A percentile compares a stretch with the other conserved stretches of the same genome.
Conservation (phyloP, 2,888 invertebrate species). For the Dryobotodes eremita region DNA sequence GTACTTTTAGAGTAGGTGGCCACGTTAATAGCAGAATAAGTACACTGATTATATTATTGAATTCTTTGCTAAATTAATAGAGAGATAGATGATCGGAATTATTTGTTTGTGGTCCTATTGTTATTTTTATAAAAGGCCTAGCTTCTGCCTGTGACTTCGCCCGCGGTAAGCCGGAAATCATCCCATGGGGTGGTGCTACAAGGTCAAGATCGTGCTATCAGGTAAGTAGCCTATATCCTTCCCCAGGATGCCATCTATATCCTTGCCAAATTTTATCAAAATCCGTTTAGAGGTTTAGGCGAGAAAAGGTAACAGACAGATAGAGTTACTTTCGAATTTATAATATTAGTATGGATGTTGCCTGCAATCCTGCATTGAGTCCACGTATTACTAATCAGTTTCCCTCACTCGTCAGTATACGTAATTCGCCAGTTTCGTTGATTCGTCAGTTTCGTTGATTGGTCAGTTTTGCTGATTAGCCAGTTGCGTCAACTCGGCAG, state of each 20-base stretch:
- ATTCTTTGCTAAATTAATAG: neutral
- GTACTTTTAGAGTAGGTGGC: neutral
- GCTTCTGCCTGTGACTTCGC: too few relatives aligned
- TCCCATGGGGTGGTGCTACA: too few relatives aligned
- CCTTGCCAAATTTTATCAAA: too few relatives aligned
- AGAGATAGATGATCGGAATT: neutral
- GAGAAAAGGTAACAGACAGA: too few relatives aligned
- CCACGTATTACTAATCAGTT: too few relatives aligned
- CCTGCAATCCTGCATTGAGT: neutral
- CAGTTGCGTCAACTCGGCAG: neutral
- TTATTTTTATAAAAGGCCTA: neutral
- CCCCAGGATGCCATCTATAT: too few relatives aligned
- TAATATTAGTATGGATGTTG: neutral
- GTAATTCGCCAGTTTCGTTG: neutral
- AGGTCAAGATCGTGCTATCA: too few relatives aligned
- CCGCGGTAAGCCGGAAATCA: too few relatives aligned
- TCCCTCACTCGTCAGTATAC: neutral
- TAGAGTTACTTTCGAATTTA: too few relatives aligned
- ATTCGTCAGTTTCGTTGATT: neutral
- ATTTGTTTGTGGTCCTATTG: neutral
- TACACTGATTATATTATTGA: neutral
- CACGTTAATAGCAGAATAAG: neutral
- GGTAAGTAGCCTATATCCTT: too few relatives aligned
- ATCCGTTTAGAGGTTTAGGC: too few relatives aligned
- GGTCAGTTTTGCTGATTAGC: neutral